These are phyloP conservation scores for Ochropleura leucogaster DNA, from an alignment of 2,888 invertebrate genomes.

Conservation along the genomic window DNA sequence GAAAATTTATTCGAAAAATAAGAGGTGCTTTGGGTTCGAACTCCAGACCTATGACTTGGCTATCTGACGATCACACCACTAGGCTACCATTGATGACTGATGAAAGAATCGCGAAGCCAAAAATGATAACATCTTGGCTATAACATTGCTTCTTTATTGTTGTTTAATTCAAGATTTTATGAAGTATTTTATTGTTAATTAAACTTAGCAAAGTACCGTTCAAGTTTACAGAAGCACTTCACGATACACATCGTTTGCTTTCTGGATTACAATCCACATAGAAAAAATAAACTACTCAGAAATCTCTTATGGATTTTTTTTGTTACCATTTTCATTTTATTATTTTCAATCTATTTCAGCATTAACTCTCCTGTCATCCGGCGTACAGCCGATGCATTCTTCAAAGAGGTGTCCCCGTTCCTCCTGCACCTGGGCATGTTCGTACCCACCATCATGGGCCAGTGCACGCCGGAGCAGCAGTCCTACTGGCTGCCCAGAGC, in stretches of 20 bases:
- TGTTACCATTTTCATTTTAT: background rate
- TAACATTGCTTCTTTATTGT: background rate
- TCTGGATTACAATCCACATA: no score
- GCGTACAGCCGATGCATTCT: slow-evolving; percentile 88
- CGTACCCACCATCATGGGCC: slow-evolving; percentile 96
- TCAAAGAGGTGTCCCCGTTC: slow-evolving; percentile 93
- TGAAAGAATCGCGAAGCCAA: background rate
- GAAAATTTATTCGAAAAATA: no score
- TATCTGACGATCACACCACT: no score
- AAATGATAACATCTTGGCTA: background rate
- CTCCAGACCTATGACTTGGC: no score
- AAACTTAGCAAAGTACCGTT: slow-evolving; percentile 8
- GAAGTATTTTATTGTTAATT: slow-evolving; percentile 17
- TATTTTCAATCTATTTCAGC: slow-evolving; percentile 50
- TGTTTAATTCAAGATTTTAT: slow-evolving; percentile 6
- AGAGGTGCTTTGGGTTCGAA: background rate
- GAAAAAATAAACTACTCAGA: no score
- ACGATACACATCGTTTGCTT: no score
- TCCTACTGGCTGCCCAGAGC: slow-evolving; percentile 95
- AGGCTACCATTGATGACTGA: background rate
- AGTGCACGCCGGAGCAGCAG: slow-evolving; percentile 96
- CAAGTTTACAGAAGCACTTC: background rate
- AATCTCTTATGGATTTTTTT: no score
- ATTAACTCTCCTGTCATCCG: slow-evolving; percentile 72
- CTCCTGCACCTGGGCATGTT: slow-evolving; percentile 97